These are phyloP conservation scores for Drosophila pandora DNA, from an alignment of 1,140 invertebrate genomes.

Conservation along the genomic window DNA sequence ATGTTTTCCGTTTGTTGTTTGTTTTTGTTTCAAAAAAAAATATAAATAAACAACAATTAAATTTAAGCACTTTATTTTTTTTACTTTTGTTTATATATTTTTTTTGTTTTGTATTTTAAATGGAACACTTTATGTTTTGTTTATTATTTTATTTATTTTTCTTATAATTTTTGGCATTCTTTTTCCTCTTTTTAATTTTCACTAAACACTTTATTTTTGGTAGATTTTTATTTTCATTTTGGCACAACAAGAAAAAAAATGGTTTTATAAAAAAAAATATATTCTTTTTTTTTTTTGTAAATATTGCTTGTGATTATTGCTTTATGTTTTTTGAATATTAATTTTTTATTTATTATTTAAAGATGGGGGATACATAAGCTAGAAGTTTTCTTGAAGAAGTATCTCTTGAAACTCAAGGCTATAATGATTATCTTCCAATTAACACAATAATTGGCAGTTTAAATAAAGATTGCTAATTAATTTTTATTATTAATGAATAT, in stretches of 20 bases:
- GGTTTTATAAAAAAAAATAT: slow-evolving; percentile 2
- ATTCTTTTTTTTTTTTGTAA: not conserved
- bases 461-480: not conserved
- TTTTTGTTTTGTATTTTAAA: not conserved
- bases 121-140: not conserved
- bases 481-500: not conserved
- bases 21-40: slow-evolving; percentile 13
- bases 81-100: not conserved
- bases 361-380: not conserved
- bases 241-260: slow-evolving; percentile 17
- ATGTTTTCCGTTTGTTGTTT: slow-evolving; percentile 17
- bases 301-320: slow-evolving; percentile 38
- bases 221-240: not conserved
- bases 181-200: not conserved
- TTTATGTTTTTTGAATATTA: slow-evolving; percentile 3
- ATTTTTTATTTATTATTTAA: not conserved
- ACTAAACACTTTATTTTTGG: not conserved
- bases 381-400: no score
- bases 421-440: not conserved
- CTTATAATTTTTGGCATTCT: not conserved
- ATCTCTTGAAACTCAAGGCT: not conserved
- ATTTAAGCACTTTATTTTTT: slow-evolving; percentile 14
- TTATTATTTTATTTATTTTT: not conserved
- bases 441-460: not conserved
- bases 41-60: not conserved